Evolutionary conservation across 2,113 vertebrate species (phyloP).

Genomic region (Chaetura pelagica): DNA sequence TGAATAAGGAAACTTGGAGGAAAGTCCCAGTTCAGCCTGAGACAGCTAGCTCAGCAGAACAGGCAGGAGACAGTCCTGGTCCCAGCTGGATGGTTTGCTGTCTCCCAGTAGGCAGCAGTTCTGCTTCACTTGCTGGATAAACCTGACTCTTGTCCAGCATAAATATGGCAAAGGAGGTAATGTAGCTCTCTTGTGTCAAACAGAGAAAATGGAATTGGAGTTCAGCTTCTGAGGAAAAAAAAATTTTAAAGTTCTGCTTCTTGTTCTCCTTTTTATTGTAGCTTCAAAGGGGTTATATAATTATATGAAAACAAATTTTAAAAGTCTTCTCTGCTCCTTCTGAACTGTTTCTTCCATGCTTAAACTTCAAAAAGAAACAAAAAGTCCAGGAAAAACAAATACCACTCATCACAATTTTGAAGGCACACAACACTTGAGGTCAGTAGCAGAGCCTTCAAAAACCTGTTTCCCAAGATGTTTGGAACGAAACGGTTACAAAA

Average conservation of each 20-base stretch:
- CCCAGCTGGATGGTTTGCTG: neutral
- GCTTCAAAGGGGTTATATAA: neutral
- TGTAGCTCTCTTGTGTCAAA: neutral
- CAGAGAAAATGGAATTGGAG: neutral
- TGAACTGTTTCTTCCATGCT: neutral
- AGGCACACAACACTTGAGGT: neutral
- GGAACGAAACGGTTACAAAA: neutral
- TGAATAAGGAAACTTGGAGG: neutral
- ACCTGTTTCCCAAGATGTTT: neutral
- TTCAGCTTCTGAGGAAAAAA: neutral
- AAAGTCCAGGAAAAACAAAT: conserved; percentile 10
- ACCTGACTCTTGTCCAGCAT: neutral
- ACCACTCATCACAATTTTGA: neutral
- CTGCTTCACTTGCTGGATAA: neutral
- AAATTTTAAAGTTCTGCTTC: neutral
- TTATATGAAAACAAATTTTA: neutral
- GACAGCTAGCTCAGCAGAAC: neutral
- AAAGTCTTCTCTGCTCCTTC: neutral
- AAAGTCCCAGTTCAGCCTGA: neutral
- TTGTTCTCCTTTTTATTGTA: neutral
- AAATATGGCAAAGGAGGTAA: neutral
- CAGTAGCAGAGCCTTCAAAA: neutral
- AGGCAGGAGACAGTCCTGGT: neutral
- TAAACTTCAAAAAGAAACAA: neutral
- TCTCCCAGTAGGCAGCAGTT: neutral